A percentile compares a stretch with the other conserved stretches of the same genome.
These are phyloP conservation scores for Chlorops oryzae DNA, from an alignment of 1,140 invertebrate genomes.

Conservation along the genomic window DNA sequence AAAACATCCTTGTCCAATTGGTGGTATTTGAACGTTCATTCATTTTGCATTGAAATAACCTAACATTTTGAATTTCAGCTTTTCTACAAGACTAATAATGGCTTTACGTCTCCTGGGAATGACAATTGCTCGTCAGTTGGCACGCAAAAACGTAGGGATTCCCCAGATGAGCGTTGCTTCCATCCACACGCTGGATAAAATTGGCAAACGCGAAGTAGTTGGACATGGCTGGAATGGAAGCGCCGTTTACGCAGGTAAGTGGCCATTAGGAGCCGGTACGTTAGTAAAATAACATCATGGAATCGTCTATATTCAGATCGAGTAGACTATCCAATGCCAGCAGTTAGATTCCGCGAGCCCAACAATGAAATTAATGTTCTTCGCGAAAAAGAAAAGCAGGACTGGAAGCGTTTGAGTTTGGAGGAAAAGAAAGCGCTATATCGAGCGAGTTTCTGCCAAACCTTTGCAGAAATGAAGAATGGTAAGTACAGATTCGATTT, in stretches of 20 bases:
- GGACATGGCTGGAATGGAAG: slow-evolving; percentile 81
- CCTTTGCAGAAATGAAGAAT: slow-evolving; percentile 82
- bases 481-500: no score
- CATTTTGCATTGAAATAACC: no score
- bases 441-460: slow-evolving; percentile 86
- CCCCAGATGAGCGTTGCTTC: slow-evolving; percentile 33
- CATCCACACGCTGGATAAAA: slow-evolving; percentile 46
- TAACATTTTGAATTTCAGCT: no score
- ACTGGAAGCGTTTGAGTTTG: slow-evolving; percentile 83
- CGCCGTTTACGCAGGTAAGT: slow-evolving; percentile 69
- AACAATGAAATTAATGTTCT: slow-evolving; percentile 62
- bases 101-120: slow-evolving; percentile 38
- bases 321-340: slow-evolving; percentile 78
- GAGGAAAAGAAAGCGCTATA: slow-evolving; percentile 93
- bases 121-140: slow-evolving; percentile 35
- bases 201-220: slow-evolving; percentile 87
- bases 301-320: no score
- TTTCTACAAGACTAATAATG: no score
- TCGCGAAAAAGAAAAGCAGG: slow-evolving; percentile 87
- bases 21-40: no score
- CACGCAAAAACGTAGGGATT: slow-evolving; percentile 24
- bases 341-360: slow-evolving; percentile 73
- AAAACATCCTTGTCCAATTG: no score
- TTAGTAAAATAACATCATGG: no score
- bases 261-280: no score